Evolutionary conservation across 1,140 invertebrate species (phyloP), one percentile per base, ranked within the genome.

Genomic region (Melanaphis sacchari): DNA sequence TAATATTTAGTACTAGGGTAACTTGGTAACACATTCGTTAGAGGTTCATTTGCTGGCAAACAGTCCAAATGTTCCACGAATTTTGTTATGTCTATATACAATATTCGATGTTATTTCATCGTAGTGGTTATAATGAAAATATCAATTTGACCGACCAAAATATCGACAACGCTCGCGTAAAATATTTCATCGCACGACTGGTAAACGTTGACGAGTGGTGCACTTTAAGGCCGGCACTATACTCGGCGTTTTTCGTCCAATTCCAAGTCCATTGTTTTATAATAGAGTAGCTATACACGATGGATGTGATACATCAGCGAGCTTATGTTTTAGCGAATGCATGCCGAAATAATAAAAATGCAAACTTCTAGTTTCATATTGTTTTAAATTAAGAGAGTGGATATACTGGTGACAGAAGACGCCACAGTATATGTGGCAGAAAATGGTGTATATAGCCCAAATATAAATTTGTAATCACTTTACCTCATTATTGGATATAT

Each of bases 121-220:
- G 59, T 76, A 76, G 59, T 76, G 59, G 59, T 76, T 76, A 76
- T 76, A 76, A 76, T 76, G 59, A 76, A 76, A 76, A 76, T 76
- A 76, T 76, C n/a, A 76, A 76, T 76, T 76, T 76, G 59, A 76
- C n/a, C 59, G 15, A 18, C 31, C 59, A 15, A 76, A n/a, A 76
- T 76, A 18, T 76, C 59, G 31, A 76, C 18, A 76, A 76, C n/a
- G 59, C 31, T n/a, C 31, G 11, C 15, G 59, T 76, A 76, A 76
- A 76, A 76, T 76, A 76, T 76, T n/a, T n/a, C 31, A 76, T n/a
- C 15, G 31, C 31, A 76, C 31, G 59, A 76, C 31, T n/a, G 15
- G 4, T n/a, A n/a, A 76, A n/a, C 15, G 59, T 1, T n/a, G 59
- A 76, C 59, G 59, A 76, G 59, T 76, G 59, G 59, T n/a, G 15